Conservation (phyloP, 2,888 invertebrate species). For the Xiphydria camelus region DNA sequence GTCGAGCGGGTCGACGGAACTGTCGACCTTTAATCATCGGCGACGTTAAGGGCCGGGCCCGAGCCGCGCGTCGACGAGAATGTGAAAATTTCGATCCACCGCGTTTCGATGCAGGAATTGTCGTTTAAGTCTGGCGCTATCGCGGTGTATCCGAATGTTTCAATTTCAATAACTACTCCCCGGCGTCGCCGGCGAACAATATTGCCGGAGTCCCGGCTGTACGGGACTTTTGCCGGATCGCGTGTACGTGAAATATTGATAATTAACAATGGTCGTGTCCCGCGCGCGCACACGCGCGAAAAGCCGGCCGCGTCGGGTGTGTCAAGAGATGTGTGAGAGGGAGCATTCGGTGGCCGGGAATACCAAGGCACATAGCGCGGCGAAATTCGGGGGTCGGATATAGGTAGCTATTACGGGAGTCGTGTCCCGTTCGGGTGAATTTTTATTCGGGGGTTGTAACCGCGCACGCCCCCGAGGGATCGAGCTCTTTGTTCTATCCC, state of each 20-base stretch:
- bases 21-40: too few species aligned
- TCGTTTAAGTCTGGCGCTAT: too few species aligned
- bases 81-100: too few species aligned
- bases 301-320: not conserved
- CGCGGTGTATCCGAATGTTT: conserved; percentile 51
- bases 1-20: too few species aligned
- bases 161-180: conserved; percentile 60
- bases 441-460: conserved; percentile 49
- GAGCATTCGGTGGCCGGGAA: not conserved
- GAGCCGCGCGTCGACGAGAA: too few species aligned
- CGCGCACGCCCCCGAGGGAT: conserved; percentile 34
- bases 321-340: not conserved
- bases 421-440: conserved; percentile 44
- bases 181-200: conserved; percentile 40
- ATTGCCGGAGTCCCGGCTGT: conserved; percentile 22
- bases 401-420: conserved; percentile 43
- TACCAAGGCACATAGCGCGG: not conserved
- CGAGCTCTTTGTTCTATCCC: conserved; percentile 46
- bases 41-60: too few species aligned
- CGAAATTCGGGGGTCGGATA: conserved; percentile 20
- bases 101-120: too few species aligned
- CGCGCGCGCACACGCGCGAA: conserved; percentile 10
- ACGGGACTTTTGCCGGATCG: conserved; percentile 39
- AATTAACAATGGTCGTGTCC: conserved; percentile 55
- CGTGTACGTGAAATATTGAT: conserved; percentile 55